Conservation (phyloP, 1,140 invertebrate genomes). For the Pachypeltis micranthus region DNA sequence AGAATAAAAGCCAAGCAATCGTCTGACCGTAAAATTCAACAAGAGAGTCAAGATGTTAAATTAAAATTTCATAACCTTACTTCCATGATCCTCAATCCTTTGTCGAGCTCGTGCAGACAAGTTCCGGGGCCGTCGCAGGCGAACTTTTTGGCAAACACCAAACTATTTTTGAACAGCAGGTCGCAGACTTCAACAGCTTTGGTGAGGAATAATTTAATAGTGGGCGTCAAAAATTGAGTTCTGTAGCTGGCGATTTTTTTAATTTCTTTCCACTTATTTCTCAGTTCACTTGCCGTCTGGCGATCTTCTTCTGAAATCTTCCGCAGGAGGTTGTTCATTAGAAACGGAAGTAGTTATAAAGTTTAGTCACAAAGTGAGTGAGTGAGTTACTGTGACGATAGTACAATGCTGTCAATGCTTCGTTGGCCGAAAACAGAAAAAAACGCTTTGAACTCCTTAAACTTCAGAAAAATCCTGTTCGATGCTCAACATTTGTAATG, state of each 20-base stretch:
- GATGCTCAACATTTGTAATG: too few species aligned
- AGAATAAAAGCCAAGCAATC: too few species aligned
- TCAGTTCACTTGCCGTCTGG: slow-evolving; percentile 42
- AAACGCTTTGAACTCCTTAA: too few species aligned
- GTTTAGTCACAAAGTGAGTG: too few species aligned
- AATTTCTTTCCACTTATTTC: slow-evolving; percentile 48
- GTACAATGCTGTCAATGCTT: too few species aligned
- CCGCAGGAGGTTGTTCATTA: too few species aligned
- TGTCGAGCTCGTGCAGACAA: slow-evolving; percentile 32
- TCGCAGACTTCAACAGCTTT: neutral
- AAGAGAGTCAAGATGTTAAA: too few species aligned
- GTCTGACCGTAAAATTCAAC: too few species aligned
- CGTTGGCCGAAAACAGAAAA: too few species aligned
- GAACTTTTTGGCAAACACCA: slow-evolving; percentile 10
- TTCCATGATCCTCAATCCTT: slow-evolving; percentile 39
- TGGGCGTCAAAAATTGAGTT: neutral
- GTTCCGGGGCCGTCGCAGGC: neutral
- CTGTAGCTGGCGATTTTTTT: neutral
- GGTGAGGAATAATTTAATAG: neutral
- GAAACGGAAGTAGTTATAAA: too few species aligned
- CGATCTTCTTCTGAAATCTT: slow-evolving; percentile 17
- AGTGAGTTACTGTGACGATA: too few species aligned
- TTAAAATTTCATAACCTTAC: slow-evolving; percentile 24
- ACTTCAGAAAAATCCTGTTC: too few species aligned
- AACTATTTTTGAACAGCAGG: neutral